A percentile compares a stretch with the other conserved stretches of the same genome.
These are phyloP conservation scores for Parazoanthus swiftii DNA, from an alignment of 92 coral and sea anemone genomes.

Conservation along the genomic window DNA sequence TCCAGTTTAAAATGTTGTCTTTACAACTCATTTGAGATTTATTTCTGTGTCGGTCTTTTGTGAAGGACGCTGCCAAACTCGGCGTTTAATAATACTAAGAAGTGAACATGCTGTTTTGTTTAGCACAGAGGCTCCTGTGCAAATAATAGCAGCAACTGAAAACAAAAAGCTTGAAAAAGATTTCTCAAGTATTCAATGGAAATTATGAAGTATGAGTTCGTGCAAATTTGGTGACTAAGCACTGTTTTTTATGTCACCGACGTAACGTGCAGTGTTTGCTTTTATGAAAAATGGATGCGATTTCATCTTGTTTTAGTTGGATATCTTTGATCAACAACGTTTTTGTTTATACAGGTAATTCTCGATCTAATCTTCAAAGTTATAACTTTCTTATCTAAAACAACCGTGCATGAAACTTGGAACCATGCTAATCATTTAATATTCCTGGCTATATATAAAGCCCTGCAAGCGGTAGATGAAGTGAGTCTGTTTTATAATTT, in stretches of 20 bases:
- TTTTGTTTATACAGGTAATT: neutral
- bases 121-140: too few relatives aligned
- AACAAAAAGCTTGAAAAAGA: neutral
- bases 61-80: neutral
- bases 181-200: neutral
- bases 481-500: neutral
- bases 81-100: neutral
- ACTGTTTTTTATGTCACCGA: neutral
- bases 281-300: too few relatives aligned
- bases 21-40: neutral
- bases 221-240: neutral
- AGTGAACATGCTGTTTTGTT: neutral
- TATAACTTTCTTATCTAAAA: too few relatives aligned
- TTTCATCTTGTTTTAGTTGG: neutral
- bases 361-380: neutral
- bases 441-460: neutral
- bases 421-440: too few relatives aligned
- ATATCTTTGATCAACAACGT: neutral
- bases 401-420: neutral
- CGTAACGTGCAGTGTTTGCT: neutral
- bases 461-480: neutral
- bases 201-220: neutral
- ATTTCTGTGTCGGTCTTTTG: neutral
- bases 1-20: neutral
- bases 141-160: neutral